Conservation (phyloP, 1,140 invertebrate genomes). For the Lepidostoma basale region DNA sequence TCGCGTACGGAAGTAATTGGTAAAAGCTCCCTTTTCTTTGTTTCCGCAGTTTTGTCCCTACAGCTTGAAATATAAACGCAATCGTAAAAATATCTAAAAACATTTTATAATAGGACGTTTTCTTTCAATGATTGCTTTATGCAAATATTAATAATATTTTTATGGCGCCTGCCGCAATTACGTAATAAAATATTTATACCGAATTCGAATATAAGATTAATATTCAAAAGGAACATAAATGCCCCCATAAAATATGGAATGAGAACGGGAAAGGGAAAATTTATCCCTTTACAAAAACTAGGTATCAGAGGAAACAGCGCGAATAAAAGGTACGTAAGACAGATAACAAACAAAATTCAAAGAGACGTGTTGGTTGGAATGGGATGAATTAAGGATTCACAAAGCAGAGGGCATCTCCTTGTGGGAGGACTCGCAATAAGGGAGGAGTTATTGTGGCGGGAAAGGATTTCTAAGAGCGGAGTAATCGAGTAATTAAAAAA, state of each 20-base stretch:
- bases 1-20: too few species aligned
- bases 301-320: not conserved
- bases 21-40: too few species aligned
- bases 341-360: constrained; percentile 41
- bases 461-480: too few species aligned
- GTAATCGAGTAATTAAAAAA: not conserved
- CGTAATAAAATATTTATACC: constrained; percentile 8
- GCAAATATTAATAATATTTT: not conserved
- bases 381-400: constrained; percentile 42
- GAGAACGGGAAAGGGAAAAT: not conserved
- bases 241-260: not conserved
- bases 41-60: too few species aligned
- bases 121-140: not conserved
- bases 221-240: constrained; percentile 12
- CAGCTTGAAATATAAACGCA: too few species aligned
- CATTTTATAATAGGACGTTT: not conserved
- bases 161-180: not conserved
- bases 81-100: too few species aligned
- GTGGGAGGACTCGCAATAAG: not conserved
- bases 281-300: constrained; percentile 1
- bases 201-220: constrained; percentile 1
- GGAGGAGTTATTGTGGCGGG: not conserved
- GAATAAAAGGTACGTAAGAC: constrained; percentile 23
- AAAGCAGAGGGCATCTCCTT: constrained; percentile 33
- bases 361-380: constrained; percentile 27